phyloP scores from a whole-genome alignment of 2,113 vertebrate species.

The Arvicanthis niloticus region DNA sequence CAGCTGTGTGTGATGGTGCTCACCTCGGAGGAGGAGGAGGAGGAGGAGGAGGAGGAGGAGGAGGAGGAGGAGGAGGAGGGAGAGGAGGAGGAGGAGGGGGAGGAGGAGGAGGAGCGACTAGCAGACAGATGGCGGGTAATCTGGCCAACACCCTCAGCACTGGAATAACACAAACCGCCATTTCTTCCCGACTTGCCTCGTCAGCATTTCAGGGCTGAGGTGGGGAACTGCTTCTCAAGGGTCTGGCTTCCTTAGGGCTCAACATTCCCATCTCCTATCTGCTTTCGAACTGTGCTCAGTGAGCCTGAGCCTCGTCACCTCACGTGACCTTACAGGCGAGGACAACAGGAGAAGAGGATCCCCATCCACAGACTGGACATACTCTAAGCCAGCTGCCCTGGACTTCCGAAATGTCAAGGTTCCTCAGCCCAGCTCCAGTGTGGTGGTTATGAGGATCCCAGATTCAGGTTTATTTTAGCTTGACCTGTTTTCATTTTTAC shows the following conservation, averaged over 20 bases:
- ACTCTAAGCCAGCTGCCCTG: background rate
- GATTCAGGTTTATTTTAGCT: no score
- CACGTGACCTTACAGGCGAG: background rate
- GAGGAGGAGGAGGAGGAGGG: no score
- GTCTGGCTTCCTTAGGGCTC: background rate
- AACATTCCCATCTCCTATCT: background rate
- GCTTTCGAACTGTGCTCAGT: background rate
- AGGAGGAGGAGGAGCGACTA: slow-evolving; percentile 38
- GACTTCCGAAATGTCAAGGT: slow-evolving; percentile 9
- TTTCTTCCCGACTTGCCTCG: background rate
- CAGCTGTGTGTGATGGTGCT: slow-evolving; percentile 67
- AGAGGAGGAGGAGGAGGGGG: background rate
- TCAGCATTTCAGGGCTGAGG: slow-evolving; percentile 58
- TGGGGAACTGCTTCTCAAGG: background rate
- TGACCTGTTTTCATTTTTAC: no score
- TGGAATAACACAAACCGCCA: slow-evolving; percentile 51
- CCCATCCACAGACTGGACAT: background rate
- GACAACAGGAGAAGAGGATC: background rate
- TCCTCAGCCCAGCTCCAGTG: no score
- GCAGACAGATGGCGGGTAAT: slow-evolving; percentile 84
- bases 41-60: background rate
- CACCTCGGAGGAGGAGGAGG: slow-evolving; percentile 58
- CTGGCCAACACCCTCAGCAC: slow-evolving; percentile 47
- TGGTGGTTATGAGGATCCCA: no score
- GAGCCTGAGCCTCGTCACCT: background rate